Evolutionary conservation across 2,888 invertebrate species (phyloP), one percentile per base, ranked within the genome.

Genomic region (Hartigia nigra): DNA sequence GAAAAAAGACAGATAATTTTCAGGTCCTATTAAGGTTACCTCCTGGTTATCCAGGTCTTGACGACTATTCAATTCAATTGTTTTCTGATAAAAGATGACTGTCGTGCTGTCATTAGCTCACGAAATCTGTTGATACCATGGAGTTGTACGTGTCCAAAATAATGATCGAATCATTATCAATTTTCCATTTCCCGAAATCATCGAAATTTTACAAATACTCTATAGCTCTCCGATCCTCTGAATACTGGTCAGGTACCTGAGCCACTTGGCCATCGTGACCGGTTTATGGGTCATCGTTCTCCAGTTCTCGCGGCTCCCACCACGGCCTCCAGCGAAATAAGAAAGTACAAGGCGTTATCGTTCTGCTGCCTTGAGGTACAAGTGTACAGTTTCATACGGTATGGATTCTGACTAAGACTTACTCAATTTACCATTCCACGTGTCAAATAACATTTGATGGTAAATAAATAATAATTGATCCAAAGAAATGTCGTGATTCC

Each of bases 261-360:
- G 55, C 55, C 55, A 23, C 31, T 72, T 72, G 32, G 12, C 23
- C 23, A 72, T 32, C 34, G 34, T 72, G 31, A 72, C 72, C 72
- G 72, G 72, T 72, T 72, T 72, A 72, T 72, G 72, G 72, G 72
- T 72, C 70, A 76, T 77, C 70, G 32, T 77, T 81, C 81, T 75
- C 77, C 74, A 75, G 70, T 76, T 74, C 76, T 76, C 79, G 70
- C 72, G 76, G 81, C 84, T 82, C 82, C 83, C 83, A 83, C 82
- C 82, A 80, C 76, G 12, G 31, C 74, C 76, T 76, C 75, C 79
- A 69, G 82, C 85, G 85, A 85, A 87, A 88, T 85, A 84, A 88
- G 89, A 88, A 88, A 88, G 89, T 87, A 84, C 79, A 78, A 81
- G 79, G 80, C 82, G 82, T 82, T 84, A 82, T 84, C 85, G 84